Evolutionary conservation across 2,888 invertebrate species (phyloP), one percentile per base, ranked within the genome.

Genomic region (Coecobrya sp.): DNA sequence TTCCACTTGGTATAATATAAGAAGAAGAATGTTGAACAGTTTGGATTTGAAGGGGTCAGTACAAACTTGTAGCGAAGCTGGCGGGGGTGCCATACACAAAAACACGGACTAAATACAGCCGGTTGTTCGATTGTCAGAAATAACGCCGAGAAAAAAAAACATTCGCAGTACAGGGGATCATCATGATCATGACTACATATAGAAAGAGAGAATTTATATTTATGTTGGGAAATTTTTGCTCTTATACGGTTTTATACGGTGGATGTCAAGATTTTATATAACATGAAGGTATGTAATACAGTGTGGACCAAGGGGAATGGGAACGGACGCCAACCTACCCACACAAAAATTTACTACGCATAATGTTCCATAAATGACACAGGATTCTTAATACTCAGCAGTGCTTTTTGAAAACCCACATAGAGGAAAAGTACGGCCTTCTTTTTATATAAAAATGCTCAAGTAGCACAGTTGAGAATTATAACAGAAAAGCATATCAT

Each of bases 51-150:
- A 90, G 79, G 90, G 86, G 79, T 86, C 90, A 84, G 84, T 84
- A 70, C 68, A 89, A 84, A 73, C 89, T 89, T 81, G 49, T 49
- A 89, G 89, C 45, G 55, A 73, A 73, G 89, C 84, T 89, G 89
- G 84, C 62, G 89, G 89, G 89, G 89, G 84, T 89, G 89, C 88
- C 79, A 65, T 30, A 65, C n/a, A 88, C 76, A n/a, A n/a, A n/a
- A n/a, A 49, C 42, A 65, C 11, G 0, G 10, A 11, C 11, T 13
- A n/a, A n/a, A n/a, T 30, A 59, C 55, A 89, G 84, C 89, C 84
- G 89, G 89, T 89, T 73, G 84, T 84, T 62, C 82, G 89, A 89
- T 84, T 89, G 89, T 89, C 84, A 84, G 89, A 89, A 84, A 68
- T 42, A 84, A 65, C 36, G 70, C 73, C 89, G 59, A 89, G 68